A percentile compares a stretch with the other conserved stretches of the same genome.
Conservation (phyloP, 2,797 vertebrate genomes). For the Luscinia megarhynchos region DNA sequence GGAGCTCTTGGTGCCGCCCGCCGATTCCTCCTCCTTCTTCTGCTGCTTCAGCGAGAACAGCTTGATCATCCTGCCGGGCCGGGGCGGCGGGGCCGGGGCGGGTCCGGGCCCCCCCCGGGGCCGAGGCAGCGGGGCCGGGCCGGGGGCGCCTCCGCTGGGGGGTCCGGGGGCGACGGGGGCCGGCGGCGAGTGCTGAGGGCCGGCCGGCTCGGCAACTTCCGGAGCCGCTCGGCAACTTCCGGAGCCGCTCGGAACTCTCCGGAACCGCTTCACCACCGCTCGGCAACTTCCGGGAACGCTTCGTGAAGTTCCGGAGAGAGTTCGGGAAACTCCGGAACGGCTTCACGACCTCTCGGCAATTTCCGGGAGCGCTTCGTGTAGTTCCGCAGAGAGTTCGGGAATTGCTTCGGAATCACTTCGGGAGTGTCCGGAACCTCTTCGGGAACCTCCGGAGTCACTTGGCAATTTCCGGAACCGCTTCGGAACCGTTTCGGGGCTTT, state of each 20-base stretch:
- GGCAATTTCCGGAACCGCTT: background rate
- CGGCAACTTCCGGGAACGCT: too few species aligned
- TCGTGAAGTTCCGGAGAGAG: too few species aligned
- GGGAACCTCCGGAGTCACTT: background rate
- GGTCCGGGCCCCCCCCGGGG: background rate
- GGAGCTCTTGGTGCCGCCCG: slow-evolving; percentile 89
- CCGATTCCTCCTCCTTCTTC: slow-evolving; percentile 98
- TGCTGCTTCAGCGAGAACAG: slow-evolving; percentile 97
- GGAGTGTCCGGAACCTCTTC: background rate
- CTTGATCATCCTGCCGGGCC: slow-evolving; percentile 89
- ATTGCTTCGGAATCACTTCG: fast-evolving
- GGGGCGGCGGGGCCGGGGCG: background rate
- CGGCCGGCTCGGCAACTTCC: background rate
- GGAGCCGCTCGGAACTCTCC: background rate
- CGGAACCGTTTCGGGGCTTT: background rate
- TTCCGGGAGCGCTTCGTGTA: background rate
- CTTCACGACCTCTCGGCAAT: too few species aligned
- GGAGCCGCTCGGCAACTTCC: background rate
- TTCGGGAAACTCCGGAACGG: too few species aligned
- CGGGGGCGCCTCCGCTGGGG: background rate
- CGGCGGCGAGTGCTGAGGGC: background rate
- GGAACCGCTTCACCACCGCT: too few species aligned
- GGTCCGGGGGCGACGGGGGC: background rate
- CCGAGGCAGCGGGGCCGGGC: background rate
- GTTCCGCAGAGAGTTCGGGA: background rate